A percentile compares a stretch with the other conserved stretches of the same genome.
Conservation (phyloP, 2,888 invertebrate species). For the Alcis repandata region DNA sequence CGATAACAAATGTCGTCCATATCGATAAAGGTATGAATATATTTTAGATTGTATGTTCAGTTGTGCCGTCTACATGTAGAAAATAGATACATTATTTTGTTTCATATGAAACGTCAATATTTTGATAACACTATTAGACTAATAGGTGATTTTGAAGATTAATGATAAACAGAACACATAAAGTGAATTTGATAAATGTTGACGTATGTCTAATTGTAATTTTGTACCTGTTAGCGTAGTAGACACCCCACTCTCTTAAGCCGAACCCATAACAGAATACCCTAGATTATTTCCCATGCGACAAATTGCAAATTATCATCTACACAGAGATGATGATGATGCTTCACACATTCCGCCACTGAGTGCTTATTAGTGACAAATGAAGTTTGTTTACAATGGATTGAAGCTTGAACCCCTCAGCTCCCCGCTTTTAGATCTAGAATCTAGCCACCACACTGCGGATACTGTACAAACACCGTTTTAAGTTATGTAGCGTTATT, state of each 20-base stretch:
- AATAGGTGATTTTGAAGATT: neutral
- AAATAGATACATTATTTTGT: constrained; percentile 33
- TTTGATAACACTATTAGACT: constrained; percentile 47
- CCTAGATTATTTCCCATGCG: constrained; percentile 61
- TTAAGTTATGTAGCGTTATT: constrained; percentile 73
- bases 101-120: constrained; percentile 53
- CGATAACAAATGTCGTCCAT: constrained; percentile 60
- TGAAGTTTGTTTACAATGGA: constrained; percentile 67
- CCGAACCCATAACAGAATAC: constrained; percentile 84
- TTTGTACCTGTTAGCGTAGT: constrained; percentile 68
- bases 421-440: constrained; percentile 77
- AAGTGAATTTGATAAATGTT: constrained; percentile 51
- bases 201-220: constrained; percentile 45
- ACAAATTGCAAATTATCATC: constrained; percentile 70
- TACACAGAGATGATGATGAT: constrained; percentile 70
- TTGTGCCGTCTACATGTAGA: constrained; percentile 63
- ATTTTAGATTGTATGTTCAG: constrained; percentile 58
- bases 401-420: constrained; percentile 73
- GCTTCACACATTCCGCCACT: constrained; percentile 67
- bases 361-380: constrained; percentile 72
- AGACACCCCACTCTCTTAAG: constrained; percentile 83
- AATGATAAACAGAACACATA: neutral
- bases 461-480: constrained; percentile 63
- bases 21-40: constrained; percentile 71
- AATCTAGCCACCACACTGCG: constrained; percentile 66